These are phyloP conservation scores for Rhabdomys dilectus DNA, from an alignment of 2,113 vertebrate species.

Conservation along the genomic window DNA sequence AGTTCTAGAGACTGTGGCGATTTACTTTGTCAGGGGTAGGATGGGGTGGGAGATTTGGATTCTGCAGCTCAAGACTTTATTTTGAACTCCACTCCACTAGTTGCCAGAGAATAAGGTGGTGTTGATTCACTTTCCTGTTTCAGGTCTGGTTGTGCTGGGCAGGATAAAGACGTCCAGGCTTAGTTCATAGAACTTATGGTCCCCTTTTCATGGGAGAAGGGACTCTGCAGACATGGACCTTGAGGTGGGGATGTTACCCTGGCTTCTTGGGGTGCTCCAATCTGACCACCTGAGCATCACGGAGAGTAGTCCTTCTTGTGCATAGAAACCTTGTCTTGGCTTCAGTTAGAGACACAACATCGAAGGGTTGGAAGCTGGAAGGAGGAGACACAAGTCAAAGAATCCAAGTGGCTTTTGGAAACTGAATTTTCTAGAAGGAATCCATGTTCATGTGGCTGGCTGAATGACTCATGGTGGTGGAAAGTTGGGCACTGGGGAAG, in stretches of 20 bases:
- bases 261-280: background rate
- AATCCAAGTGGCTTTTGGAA: background rate
- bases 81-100: background rate
- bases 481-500: background rate
- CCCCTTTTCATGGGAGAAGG: background rate
- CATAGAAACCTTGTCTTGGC: background rate
- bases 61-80: background rate
- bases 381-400: background rate
- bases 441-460: background rate
- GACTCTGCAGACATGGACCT: background rate
- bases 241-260: background rate
- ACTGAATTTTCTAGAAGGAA: background rate
- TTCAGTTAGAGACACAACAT: background rate
- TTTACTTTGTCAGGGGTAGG: background rate
- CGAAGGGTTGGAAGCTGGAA: background rate
- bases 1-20: background rate
- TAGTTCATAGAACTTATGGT: background rate
- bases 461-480: background rate
- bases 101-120: background rate
- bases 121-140: background rate
- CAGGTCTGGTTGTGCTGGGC: background rate
- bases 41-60: background rate
- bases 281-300: background rate
- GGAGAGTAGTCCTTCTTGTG: background rate
- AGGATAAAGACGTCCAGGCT: background rate